phyloP scores from a whole-genome alignment of 2,113 vertebrate genomes.

The Vidua macroura region DNA sequence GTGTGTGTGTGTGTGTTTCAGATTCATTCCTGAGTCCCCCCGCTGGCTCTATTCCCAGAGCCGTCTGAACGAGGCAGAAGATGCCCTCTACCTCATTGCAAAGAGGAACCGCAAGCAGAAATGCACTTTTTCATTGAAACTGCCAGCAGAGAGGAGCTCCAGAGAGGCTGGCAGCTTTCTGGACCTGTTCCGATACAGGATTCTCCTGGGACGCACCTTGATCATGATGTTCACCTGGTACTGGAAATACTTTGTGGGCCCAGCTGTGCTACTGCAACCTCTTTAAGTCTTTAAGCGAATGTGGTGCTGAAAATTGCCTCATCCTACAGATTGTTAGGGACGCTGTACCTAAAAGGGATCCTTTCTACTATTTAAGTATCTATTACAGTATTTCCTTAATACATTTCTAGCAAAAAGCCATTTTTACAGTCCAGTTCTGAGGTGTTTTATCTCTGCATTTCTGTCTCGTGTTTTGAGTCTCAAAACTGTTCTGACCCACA shows the following conservation, averaged over 20 bases:
- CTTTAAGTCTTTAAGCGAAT: background rate
- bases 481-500: background rate
- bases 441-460: background rate
- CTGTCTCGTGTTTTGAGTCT: background rate
- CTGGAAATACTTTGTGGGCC: background rate
- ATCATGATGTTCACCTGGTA: slow-evolving; percentile 84
- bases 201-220: slow-evolving; percentile 77
- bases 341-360: background rate
- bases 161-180: slow-evolving; percentile 66
- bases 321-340: background rate
- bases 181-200: slow-evolving; percentile 72
- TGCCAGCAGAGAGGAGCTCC: slow-evolving; percentile 39
- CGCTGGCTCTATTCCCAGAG: slow-evolving; percentile 83
- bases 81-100: slow-evolving; percentile 75
- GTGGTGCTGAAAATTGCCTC: background rate
- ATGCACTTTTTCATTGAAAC: slow-evolving; percentile 67
- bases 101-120: slow-evolving; percentile 73
- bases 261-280: background rate
- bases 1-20: slow-evolving; percentile 57
- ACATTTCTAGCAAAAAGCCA: background rate
- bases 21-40: slow-evolving; percentile 82
- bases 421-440: background rate
- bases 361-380: background rate
- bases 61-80: slow-evolving; percentile 75
- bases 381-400: background rate